Conservation (phyloP, 2,797 vertebrate genomes). For the Pampus argenteus region DNA sequence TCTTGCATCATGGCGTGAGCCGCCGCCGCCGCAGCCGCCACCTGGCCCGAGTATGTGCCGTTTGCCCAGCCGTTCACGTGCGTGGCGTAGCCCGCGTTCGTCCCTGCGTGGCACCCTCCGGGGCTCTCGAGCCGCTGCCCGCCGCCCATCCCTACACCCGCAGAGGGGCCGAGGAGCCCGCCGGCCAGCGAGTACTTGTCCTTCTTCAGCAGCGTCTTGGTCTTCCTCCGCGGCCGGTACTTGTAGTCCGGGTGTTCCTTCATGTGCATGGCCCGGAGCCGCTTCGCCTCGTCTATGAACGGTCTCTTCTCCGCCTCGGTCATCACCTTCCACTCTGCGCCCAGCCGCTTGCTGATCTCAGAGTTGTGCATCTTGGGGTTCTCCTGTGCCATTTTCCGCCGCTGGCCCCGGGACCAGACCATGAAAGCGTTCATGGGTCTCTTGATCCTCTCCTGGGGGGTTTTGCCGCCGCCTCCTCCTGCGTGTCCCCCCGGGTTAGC, state of each 20-base stretch:
- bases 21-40: conserved; percentile 93
- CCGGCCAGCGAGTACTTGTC: conserved; percentile 97
- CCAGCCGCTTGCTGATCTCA: conserved; percentile 91
- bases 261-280: conserved; percentile 97
- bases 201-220: conserved; percentile 97
- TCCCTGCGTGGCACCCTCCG: conserved; percentile 83
- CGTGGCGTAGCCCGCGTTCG: conserved; percentile 87
- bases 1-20: conserved; percentile 99
- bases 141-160: conserved; percentile 84
- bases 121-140: conserved; percentile 93
- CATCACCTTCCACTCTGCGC: conserved; percentile 94
- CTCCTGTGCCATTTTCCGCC: conserved; percentile 92
- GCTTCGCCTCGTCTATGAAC: conserved; percentile 98
- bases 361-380: conserved; percentile 95
- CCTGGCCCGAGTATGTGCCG: conserved; percentile 93
- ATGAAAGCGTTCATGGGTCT: conserved; percentile 96
- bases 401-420: conserved; percentile 91
- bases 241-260: conserved; percentile 99
- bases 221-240: conserved; percentile 97
- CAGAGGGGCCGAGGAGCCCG: conserved; percentile 89
- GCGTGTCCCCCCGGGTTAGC: conserved; percentile 90
- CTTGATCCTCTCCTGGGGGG: conserved; percentile 93
- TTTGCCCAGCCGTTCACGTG: conserved; percentile 98
- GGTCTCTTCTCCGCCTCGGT: conserved; percentile 97
- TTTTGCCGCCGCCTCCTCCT: conserved; percentile 85